A percentile compares a stretch with the other conserved stretches of the same genome.
Conservation (phyloP, 2,797 vertebrate species). For the Myripristis murdjan region DNA sequence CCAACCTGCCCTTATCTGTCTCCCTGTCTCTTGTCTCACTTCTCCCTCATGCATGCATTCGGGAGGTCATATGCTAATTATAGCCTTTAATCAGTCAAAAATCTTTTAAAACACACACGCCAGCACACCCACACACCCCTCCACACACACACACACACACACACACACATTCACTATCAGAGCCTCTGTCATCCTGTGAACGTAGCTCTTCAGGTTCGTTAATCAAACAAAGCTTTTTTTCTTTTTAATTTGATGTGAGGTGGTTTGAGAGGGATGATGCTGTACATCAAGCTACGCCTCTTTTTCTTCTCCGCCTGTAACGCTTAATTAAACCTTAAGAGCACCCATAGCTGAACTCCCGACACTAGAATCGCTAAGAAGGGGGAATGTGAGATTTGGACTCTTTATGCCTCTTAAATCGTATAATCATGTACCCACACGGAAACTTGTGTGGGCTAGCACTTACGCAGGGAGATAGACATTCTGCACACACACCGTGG, state of each 20-base stretch:
- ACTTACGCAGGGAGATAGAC: not conserved
- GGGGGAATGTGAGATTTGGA: not conserved
- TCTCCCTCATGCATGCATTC: conserved; percentile 13
- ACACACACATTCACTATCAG: not conserved
- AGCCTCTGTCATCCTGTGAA: conserved; percentile 15
- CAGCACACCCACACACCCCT: not conserved
- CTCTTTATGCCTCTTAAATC: too few relatives aligned
- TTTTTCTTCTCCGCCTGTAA: conserved; percentile 23
- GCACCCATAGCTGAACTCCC: conserved; percentile 13
- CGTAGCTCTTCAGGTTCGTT: conserved; percentile 13
- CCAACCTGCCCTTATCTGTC: too few relatives aligned
- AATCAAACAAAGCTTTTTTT: conserved; percentile 9
- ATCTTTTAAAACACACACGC: not conserved
- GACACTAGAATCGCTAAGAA: conserved; percentile 12
- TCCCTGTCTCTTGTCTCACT: not conserved
- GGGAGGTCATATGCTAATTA: conserved; percentile 25
- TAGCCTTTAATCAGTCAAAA: conserved; percentile 35
- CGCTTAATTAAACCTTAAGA: conserved; percentile 38
- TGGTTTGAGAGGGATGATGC: conserved; percentile 2
- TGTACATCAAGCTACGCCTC: conserved; percentile 12
- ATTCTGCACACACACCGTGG: not conserved
- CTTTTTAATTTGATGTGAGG: conserved; percentile 21
- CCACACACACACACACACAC: not conserved
- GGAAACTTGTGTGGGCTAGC: conserved; percentile 8
- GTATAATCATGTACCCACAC: conserved; percentile 1